Conservation (phyloP, 2,888 invertebrate species). For the Spilarctia lutea region DNA sequence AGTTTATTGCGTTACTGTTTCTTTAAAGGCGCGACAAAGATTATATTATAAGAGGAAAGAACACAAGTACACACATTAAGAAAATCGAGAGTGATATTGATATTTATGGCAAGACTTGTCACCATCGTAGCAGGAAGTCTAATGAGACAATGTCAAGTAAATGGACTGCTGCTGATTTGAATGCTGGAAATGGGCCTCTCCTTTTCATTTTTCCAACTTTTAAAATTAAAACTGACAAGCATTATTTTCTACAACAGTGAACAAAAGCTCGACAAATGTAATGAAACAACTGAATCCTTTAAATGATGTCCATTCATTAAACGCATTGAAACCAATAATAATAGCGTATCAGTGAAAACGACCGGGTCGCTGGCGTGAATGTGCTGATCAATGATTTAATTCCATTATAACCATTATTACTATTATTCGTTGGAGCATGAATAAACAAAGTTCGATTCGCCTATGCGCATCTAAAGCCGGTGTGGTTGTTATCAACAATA, state of each 20-base stretch:
- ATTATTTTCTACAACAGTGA: background rate
- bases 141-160: too few relatives aligned
- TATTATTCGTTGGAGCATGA: too few relatives aligned
- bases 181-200: too few relatives aligned
- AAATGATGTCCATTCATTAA: conserved; percentile 4
- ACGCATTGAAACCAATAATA: conserved; percentile 5
- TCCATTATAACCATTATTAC: background rate
- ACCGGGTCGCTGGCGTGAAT: background rate
- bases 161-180: too few relatives aligned
- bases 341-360: background rate
- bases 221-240: background rate
- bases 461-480: too few relatives aligned
- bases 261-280: background rate
- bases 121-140: too few relatives aligned
- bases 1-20: background rate
- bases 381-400: conserved; percentile 14
- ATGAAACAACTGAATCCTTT: background rate
- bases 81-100: too few relatives aligned
- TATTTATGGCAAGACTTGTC: too few relatives aligned
- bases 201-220: too few relatives aligned
- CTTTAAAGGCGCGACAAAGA: background rate
- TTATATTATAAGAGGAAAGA: background rate
- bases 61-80: too few relatives aligned
- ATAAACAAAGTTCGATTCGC: too few relatives aligned
- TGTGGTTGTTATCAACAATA: too few relatives aligned